Evolutionary conservation across 1,140 invertebrate species (phyloP).

Genomic region (Mya arenaria): DNA sequence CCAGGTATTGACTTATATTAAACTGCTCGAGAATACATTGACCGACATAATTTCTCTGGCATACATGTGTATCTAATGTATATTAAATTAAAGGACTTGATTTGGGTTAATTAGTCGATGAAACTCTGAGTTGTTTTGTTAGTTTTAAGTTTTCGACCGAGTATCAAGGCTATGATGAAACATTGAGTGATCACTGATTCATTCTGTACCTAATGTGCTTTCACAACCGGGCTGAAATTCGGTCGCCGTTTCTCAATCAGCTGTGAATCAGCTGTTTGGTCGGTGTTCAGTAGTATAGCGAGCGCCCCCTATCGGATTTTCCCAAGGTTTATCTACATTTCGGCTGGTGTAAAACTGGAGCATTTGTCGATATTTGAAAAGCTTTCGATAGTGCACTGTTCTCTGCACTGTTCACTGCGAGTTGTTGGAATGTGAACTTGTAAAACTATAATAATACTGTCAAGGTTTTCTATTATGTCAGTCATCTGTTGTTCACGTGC

Average conservation of each 20-base stretch:
- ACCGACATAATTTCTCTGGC: conserved; percentile 43
- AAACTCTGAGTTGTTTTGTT: too few species aligned
- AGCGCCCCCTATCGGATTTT: conserved; percentile 52
- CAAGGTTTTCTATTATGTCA: too few species aligned
- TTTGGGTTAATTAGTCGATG: too few species aligned
- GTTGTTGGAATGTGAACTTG: not conserved
- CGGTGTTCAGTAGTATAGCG: conserved; percentile 21
- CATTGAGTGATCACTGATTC: not conserved
- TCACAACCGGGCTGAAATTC: conserved; percentile 14
- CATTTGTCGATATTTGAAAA: not conserved
- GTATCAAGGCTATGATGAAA: not conserved
- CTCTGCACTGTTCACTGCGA: too few species aligned
- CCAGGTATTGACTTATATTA: conserved; percentile 26
- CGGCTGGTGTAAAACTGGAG: not conserved
- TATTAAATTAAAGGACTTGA: too few species aligned
- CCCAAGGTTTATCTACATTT: not conserved
- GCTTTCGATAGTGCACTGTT: too few species aligned
- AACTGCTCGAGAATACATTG: conserved; percentile 50
- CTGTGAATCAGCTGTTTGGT: conserved; percentile 56
- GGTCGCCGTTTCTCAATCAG: conserved; percentile 42
- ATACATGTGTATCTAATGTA: too few species aligned
- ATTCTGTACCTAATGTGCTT: too few species aligned
- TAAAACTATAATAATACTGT: not conserved
- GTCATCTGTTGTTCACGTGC: conserved; percentile 27
- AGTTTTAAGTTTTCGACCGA: too few species aligned